A percentile compares a stretch with the other conserved stretches of the same genome.
Evolutionary conservation across 2,797 vertebrate genomes (phyloP).

Genomic region (Nasua narica): DNA sequence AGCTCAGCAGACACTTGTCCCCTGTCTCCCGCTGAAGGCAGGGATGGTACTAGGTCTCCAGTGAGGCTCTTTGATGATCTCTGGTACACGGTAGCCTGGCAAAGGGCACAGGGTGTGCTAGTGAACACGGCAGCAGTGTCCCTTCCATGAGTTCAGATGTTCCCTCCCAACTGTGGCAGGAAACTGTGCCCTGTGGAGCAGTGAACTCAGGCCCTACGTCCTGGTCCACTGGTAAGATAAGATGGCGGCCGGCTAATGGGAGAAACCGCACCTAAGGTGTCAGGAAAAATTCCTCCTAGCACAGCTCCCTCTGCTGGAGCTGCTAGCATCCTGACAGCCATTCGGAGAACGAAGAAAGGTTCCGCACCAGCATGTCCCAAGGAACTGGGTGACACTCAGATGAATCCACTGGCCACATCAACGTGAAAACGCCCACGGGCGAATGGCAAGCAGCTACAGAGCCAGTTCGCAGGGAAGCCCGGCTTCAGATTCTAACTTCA

Average conservation of each 20-base stretch:
- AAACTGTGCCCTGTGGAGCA: neutral
- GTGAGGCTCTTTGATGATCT: neutral
- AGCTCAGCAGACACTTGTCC: neutral
- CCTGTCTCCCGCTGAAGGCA: neutral
- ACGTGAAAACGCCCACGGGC: neutral
- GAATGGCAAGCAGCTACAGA: neutral
- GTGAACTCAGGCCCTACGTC: neutral
- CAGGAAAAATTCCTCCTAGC: neutral
- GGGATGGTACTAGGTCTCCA: neutral
- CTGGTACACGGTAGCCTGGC: neutral
- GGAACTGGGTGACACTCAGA: neutral
- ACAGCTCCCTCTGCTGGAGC: neutral
- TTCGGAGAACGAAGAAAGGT: neutral
- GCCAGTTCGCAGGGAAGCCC: neutral
- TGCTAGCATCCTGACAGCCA: neutral
- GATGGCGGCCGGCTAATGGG: neutral
- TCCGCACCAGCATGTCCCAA: neutral
- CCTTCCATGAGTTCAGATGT: neutral
- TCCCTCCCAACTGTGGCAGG: neutral
- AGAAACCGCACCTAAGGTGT: neutral
- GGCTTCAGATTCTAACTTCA: constrained; percentile 17
- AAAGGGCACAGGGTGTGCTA: neutral
- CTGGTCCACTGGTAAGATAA: constrained; percentile 25
- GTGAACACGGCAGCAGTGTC: neutral
- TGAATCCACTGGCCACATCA: neutral